Base-by-base conservation (phyloP, 2,888 invertebrate species). In the Nemotelus pantherinus region DNA sequence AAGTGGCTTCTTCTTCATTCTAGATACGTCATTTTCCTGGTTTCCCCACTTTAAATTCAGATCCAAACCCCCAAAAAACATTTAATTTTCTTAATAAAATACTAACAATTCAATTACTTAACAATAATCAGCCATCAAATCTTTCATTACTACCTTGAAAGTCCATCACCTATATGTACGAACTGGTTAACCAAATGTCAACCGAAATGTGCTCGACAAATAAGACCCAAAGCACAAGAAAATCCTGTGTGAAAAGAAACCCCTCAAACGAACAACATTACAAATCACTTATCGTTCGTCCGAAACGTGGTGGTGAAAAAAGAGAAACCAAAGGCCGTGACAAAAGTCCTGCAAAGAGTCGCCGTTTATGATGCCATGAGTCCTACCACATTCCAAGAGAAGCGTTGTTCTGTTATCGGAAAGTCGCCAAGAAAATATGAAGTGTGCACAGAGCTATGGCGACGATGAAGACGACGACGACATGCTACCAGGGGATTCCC, bases 181-280 rank as follows among this genome's bases (percentile, higher is more conserved):
- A 41, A 4, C 68, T n/a, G 25, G 68, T 68, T 68, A 68, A 68
- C 50, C 48, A 48, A 25, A 68, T 68, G 68, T 68, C 68, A 50
- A 68, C 68, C 39, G 39, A 63, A 9, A 44, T 64, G n/a, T 68
- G 48, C 39, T 68, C n/a, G 48, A 9, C 68, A 68, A 68, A 68
- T 63, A 63, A 63, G 3, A 25, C 43, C 39, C 63, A 41, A 63
- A 63, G 43, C 25, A n/a, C 68, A 50, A 48, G n/a, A 10, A 25
- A 68, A 5, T 25, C 68, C 48, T 7, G 3, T 5, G 9, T 10
- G 47, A 4, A 48, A 68, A 39, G 7, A 39, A 25, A 50, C 50
- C 39, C 50, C 50, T 48, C 50, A 68, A 9, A 39, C 25, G 43
- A 48, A 50, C 48, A 48, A 50, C 50, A n/a, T 39, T 50, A 63